Percentiles rank a stretch among this genome's conserved stretches.
Evolutionary conservation across 2,797 vertebrate species (phyloP).

Genomic region (Luscinia megarhynchos): DNA sequence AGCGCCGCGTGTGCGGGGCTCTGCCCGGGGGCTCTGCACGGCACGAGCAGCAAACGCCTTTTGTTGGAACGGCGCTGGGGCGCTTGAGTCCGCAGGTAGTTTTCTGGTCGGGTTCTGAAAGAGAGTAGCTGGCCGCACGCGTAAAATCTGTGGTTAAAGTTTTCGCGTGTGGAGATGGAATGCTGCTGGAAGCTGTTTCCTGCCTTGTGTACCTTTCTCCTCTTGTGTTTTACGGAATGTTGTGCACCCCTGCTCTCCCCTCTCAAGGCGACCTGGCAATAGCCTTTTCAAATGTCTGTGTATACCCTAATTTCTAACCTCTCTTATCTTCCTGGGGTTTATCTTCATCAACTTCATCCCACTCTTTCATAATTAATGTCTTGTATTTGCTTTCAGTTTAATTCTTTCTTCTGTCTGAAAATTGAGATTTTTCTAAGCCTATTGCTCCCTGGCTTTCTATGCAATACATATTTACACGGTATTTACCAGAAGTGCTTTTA

Average conservation of each 20-base stretch:
- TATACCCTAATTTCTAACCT: not conserved
- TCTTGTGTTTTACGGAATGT: not conserved
- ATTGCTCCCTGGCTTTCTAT: not conserved
- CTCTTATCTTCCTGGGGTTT: not conserved
- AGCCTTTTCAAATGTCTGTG: not conserved
- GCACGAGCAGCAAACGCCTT: accelerated
- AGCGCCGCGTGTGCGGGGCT: not conserved
- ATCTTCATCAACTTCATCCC: not conserved
- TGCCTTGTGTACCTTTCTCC: not conserved
- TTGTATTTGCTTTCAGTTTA: not conserved
- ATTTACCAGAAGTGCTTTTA: not conserved
- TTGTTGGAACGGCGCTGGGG: accelerated
- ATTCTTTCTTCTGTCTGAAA: not conserved
- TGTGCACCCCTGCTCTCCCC: accelerated
- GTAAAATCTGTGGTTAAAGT: accelerated
- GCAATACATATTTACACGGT: not conserved
- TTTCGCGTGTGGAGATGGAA: not conserved
- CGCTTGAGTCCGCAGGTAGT: accelerated
- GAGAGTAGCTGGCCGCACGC: too few relatives aligned
- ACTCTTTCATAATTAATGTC: not conserved
- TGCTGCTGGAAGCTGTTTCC: not conserved
- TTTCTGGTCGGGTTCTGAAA: accelerated
- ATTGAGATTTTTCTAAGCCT: not conserved
- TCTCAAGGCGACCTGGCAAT: not conserved
- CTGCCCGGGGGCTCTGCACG: accelerated